Evolutionary conservation across 2,888 invertebrate species (phyloP).

Genomic region (Temnothorax ravouxi): DNA sequence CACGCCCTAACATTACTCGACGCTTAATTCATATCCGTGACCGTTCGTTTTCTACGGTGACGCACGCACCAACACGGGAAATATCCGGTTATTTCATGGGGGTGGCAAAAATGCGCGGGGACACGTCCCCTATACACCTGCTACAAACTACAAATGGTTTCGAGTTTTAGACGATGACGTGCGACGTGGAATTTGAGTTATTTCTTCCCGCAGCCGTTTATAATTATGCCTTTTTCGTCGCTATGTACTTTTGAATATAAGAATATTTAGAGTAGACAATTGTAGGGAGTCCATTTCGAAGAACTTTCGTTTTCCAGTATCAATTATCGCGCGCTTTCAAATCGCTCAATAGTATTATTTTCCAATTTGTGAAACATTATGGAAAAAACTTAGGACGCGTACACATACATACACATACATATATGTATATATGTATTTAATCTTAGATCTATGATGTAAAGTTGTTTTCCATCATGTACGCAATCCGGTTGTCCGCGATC

Average conservation of each 20-base stretch:
- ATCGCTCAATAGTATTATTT: neutral
- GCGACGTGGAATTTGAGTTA: slow-evolving; percentile 71
- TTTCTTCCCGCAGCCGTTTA: slow-evolving; percentile 57
- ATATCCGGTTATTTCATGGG: slow-evolving; percentile 79
- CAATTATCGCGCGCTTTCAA: slow-evolving; percentile 2
- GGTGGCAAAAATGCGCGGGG: slow-evolving; percentile 70
- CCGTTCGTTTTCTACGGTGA: slow-evolving; percentile 71
- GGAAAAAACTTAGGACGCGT: neutral
- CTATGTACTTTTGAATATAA: neutral
- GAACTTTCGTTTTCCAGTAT: neutral
- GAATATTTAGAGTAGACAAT: neutral
- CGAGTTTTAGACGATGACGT: slow-evolving; percentile 71
- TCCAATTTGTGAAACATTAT: neutral
- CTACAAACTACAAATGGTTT: slow-evolving; percentile 60
- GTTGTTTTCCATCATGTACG: slow-evolving; percentile 55
- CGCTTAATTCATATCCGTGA: slow-evolving; percentile 77
- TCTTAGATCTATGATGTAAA: slow-evolving; percentile 1
- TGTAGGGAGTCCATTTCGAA: neutral
- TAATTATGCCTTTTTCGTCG: neutral
- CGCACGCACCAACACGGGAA: slow-evolving; percentile 78
- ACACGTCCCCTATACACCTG: slow-evolving; percentile 66
- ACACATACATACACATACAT: neutral
- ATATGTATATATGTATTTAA: neutral
- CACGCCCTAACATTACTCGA: slow-evolving; percentile 74
- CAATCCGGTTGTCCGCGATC: slow-evolving; percentile 39